Base-by-base conservation (phyloP, 1,140 invertebrate genomes). In the Pachyrhynchus sulphureomaculatus region DNA sequence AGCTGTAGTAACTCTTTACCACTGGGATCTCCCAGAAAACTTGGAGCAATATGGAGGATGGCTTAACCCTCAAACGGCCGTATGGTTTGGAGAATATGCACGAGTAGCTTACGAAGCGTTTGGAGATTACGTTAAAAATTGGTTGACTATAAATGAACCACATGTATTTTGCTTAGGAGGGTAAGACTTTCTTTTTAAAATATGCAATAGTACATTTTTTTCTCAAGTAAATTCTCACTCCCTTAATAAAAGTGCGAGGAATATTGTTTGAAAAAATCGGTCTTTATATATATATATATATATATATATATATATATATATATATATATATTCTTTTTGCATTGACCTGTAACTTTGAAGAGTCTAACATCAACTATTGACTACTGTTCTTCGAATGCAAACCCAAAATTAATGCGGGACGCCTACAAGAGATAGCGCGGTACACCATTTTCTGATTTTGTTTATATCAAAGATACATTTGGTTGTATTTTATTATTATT, bases 1-100 rank as follows among this genome's bases (percentile, higher is more conserved):
- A 65, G 85, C 87, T 2, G 73, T 87, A 74, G 85, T 88, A 68
- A 84, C 57, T 12, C 10, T 73, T 1, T 74, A 61, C 41, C 69
- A 72, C 45, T 72, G 70, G 66, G 72, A 74, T 57, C 34, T 67
- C 20, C 77, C 75, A 8, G 60, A 75, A 63, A 37, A 59, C 6
- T 47, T 77, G 2, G 62, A 76, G 39, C 66, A 71, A 13, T 24
- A 68, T 13, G 74, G 72, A 18, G 74, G 74, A 10, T 75, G 69
- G 70, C 21, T 64, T n/a, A 75, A 75, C 53, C 62, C 57, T 9
- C 13, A 15, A 17, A 53, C 24, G 6, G 52, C 61, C 1, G 49
- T 47, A 17, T 65, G 56, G n/a, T 62, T 62, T 34, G 66, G 45
- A 5, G 56, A 77, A 4, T 80, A 84, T 52, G 74, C 77, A 0